Conservation (phyloP, 2,888 invertebrate genomes). For the Cerastoderma edule region DNA sequence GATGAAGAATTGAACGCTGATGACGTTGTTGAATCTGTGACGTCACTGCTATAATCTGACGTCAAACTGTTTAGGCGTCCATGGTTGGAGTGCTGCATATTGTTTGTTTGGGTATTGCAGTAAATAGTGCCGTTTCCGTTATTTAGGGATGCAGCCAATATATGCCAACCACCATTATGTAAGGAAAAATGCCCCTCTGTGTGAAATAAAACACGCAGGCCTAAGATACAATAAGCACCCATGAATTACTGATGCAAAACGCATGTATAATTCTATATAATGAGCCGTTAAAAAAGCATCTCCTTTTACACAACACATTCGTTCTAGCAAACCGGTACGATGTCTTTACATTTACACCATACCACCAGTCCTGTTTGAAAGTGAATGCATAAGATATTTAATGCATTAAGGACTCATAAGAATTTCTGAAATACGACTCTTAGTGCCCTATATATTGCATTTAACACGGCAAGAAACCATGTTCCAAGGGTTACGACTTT, state of each 20-base stretch:
- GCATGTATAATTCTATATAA: too few relatives aligned
- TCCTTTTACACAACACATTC: too few relatives aligned
- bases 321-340: background rate
- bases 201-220: background rate
- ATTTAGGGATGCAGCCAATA: background rate
- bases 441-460: too few relatives aligned
- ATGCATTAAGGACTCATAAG: too few relatives aligned
- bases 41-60: conserved; percentile 7
- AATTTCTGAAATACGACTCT: too few relatives aligned
- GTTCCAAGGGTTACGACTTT: too few relatives aligned
- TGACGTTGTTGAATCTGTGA: background rate
- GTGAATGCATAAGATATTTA: too few relatives aligned
- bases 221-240: background rate
- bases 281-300: too few relatives aligned
- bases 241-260: background rate
- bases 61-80: background rate
- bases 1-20: background rate
- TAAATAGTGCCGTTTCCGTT: background rate
- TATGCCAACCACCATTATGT: background rate
- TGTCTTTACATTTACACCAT: background rate
- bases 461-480: too few relatives aligned
- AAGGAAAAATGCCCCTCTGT: conserved; percentile 3
- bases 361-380: background rate
- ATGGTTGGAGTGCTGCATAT: background rate
- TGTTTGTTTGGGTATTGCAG: background rate